A percentile compares a stretch with the other conserved stretches of the same genome.
Evolutionary conservation across 2,113 vertebrate genomes (phyloP).

Genomic region (Passer domesticus): DNA sequence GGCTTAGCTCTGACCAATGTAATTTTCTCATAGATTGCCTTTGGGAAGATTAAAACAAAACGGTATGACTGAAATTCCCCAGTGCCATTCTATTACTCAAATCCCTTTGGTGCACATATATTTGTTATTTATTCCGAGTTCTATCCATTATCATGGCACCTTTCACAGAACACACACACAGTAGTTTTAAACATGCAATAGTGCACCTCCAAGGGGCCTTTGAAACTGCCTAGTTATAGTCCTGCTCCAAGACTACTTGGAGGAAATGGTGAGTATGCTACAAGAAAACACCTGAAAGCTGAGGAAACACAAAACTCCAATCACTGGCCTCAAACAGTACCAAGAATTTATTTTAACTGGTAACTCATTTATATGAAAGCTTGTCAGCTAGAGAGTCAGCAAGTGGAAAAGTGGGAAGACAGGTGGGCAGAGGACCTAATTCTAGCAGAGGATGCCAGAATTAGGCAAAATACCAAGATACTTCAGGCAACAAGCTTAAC

Average conservation of each 20-base stretch:
- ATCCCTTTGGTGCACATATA: not conserved
- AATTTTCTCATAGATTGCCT: not conserved
- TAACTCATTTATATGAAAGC: not conserved
- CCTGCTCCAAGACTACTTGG: not conserved
- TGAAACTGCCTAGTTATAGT: not conserved
- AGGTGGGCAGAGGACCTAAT: not conserved
- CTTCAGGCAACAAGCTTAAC: not conserved
- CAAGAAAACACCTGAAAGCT: not conserved
- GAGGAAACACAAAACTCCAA: not conserved
- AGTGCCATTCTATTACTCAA: not conserved
- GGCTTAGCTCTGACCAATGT: not conserved
- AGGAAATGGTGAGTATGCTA: not conserved
- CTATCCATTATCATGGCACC: not conserved
- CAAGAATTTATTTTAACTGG: not conserved
- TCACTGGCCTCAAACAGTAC: not conserved
- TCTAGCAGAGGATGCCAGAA: not conserved
- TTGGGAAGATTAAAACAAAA: not conserved
- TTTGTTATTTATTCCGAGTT: not conserved
- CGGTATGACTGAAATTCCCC: not conserved
- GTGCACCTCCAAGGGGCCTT: not conserved
- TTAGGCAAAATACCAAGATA: not conserved
- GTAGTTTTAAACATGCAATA: not conserved
- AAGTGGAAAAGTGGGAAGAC: not conserved
- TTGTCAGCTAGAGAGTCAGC: not conserved
- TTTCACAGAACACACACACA: not conserved